Conservation (phyloP, 2,113 vertebrate species). For the Phaethornis superciliosus region DNA sequence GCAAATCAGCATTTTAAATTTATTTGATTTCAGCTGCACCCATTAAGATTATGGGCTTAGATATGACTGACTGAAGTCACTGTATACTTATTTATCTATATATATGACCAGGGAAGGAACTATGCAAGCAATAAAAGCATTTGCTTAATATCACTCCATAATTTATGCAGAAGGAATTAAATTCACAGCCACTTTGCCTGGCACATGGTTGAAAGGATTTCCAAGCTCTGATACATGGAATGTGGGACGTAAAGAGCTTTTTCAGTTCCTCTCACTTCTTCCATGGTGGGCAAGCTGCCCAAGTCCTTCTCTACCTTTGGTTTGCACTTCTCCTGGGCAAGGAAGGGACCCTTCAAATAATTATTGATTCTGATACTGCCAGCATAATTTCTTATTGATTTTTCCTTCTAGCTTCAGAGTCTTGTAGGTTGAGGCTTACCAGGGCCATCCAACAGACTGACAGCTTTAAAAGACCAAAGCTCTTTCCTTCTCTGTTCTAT, state of each 20-base stretch:
- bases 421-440: not conserved
- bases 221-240: not conserved
- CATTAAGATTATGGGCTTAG: not conserved
- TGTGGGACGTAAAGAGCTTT: not conserved
- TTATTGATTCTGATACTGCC: not conserved
- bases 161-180: not conserved
- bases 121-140: not conserved
- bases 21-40: accelerated
- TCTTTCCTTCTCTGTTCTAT: not conserved
- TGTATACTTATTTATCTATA: not conserved
- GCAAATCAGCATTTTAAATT: not conserved
- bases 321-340: not conserved
- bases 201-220: not conserved
- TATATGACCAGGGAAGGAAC: not conserved
- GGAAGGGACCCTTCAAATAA: conserved; percentile 4
- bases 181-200: not conserved
- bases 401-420: not conserved
- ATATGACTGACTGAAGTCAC: not conserved
- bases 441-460: not conserved
- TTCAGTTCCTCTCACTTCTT: not conserved
- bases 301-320: not conserved
- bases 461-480: not conserved
- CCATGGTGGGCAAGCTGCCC: not conserved
- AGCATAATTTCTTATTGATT: conserved; percentile 46
- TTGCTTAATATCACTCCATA: not conserved